phyloP scores from a whole-genome alignment of 2,113 vertebrate species.

The Bucco capensis region DNA sequence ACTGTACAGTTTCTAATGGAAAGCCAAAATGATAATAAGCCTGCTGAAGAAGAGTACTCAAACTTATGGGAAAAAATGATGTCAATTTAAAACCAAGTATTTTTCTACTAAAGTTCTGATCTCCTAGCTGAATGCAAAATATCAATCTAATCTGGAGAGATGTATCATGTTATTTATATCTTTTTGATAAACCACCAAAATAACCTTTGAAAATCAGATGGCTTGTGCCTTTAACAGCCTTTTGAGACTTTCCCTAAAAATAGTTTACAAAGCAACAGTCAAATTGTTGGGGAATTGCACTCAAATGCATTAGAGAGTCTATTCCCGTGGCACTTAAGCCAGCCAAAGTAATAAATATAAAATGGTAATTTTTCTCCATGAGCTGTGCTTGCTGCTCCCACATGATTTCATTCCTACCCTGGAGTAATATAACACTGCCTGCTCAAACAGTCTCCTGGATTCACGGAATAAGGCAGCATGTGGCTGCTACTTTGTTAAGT shows the following conservation, averaged over 20 bases:
- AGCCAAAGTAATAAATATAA: constrained; percentile 75
- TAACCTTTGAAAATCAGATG: constrained; percentile 55
- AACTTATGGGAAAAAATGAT: background rate
- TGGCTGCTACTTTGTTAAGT: constrained; percentile 38
- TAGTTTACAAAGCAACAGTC: constrained; percentile 66
- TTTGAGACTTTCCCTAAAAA: constrained; percentile 60
- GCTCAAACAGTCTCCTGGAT: constrained; percentile 12
- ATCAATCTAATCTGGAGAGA: constrained; percentile 37
- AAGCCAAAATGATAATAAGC: background rate
- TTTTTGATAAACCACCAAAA: constrained; percentile 56
- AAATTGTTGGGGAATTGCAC: constrained; percentile 63
- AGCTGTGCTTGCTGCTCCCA: constrained; percentile 61
- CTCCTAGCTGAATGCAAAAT: background rate
- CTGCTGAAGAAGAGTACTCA: background rate
- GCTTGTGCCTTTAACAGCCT: constrained; percentile 59
- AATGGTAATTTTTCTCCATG: constrained; percentile 72
- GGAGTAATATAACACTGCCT: constrained; percentile 58
- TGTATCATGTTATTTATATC: constrained; percentile 42
- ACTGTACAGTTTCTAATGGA: background rate
- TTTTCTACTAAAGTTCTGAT: constrained; percentile 9
- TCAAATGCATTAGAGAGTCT: constrained; percentile 68
- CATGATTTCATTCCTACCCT: constrained; percentile 48
- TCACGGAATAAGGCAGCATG: constrained; percentile 39
- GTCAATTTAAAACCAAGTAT: background rate
- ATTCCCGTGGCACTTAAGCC: constrained; percentile 69